Base-by-base conservation (phyloP, 2,888 invertebrate species). In the Elysia crispata region DNA sequence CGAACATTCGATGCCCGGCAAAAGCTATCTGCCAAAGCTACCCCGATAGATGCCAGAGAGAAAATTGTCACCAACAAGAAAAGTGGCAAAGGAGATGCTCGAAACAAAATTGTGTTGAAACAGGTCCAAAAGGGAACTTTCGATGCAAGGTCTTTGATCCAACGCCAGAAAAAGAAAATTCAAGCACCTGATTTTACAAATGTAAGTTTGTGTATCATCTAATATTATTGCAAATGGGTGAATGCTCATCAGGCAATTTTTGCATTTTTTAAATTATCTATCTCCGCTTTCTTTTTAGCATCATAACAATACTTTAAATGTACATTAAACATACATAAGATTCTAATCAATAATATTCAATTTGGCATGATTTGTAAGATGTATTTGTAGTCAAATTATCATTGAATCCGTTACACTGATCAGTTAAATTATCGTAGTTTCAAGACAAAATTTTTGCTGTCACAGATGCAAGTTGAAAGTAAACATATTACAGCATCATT, bases 111-210 rank as follows among this genome's bases (percentile, higher is more conserved):
- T 50, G 78, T 84, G 18, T 79, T 81, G 41, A 79, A 82, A 1
- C 81, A 83, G n/a, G 80, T 82, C 13, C 81, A 85, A 64, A 86
- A 87, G 75, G 85, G 83, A 54, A 84, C 82, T 13, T 81, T 84
- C 80, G 87, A 87, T 86, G 87, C 87, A n/a, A 82, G 87, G 18
- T 82, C 84, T 54, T 81, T 85, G 79, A 64, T 85, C n/a, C 83
- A 85, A 64, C 76, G 83, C 31, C 82, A 83, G 67, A 82, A 80
- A n/a, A 82, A 83, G 67, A 81, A 83, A 66, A 73, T 41, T 41
- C 41, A 3, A 41, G 41, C 5, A 41, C 41, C 41, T 11, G 41
- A 11, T 41, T 41, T 41, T 66, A 72, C 62, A 64, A 74, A 67
- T 79, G 50, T 23, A 67, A 33, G 20, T 20, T 66, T 1, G 28